Conservation (phyloP, 2,113 vertebrate genomes). For the Alexandromys fortis region DNA sequence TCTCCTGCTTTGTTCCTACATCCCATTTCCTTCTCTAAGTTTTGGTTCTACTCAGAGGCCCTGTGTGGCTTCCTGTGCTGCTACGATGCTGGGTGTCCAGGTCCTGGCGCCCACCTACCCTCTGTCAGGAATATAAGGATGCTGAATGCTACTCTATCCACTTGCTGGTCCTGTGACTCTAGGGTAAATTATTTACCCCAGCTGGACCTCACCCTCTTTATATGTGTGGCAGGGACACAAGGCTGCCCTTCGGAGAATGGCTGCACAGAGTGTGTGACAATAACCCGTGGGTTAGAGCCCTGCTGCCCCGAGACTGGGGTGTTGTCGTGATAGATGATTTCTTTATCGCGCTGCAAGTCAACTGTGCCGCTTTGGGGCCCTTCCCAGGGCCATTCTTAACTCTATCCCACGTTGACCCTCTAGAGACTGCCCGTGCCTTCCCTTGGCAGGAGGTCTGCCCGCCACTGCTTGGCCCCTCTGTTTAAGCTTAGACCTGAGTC, state of each 20-base stretch:
- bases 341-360: neutral
- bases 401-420: neutral
- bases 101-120: neutral
- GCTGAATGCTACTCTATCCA: neutral
- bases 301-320: neutral
- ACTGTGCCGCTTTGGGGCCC: neutral
- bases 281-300: neutral
- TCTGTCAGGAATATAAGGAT: neutral
- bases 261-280: neutral
- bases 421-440: neutral
- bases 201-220: neutral
- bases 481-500: neutral
- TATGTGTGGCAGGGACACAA: neutral
- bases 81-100: neutral
- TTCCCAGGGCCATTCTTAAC: neutral
- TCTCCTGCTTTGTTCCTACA: conserved; percentile 50
- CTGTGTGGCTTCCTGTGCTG: conserved; percentile 71
- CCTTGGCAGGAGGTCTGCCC: neutral
- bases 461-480: neutral
- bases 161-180: neutral
- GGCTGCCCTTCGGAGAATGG: neutral
- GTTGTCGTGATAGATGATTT: neutral
- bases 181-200: neutral
- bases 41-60: conserved; percentile 71
- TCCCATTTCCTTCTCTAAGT: conserved; percentile 69